These are phyloP conservation scores for Eupeodes corollae DNA, from an alignment of 1,140 invertebrate species.

Conservation along the genomic window DNA sequence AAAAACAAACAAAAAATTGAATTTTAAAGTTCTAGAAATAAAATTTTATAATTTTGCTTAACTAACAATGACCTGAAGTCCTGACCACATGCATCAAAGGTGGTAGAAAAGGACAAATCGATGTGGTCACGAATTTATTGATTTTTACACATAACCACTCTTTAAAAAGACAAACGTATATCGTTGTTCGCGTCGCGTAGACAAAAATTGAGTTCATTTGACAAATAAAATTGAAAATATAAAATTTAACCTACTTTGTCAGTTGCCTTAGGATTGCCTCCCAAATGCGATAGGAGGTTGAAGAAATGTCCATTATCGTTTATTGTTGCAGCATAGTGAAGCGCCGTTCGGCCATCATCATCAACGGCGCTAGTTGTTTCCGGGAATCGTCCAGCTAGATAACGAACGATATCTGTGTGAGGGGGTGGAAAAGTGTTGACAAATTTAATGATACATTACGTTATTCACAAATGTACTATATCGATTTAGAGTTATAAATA, in stretches of 20 bases:
- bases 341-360: slow-evolving; percentile 70
- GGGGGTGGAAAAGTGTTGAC: slow-evolving; percentile 4
- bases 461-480: no score
- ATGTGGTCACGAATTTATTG: no score
- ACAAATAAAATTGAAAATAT: neutral
- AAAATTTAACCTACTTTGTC: slow-evolving; percentile 61
- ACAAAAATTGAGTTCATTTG: neutral
- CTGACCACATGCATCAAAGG: no score
- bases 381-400: slow-evolving; percentile 67
- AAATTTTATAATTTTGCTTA: no score
- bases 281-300: slow-evolving; percentile 70
- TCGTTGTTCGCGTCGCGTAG: no score
- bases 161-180: no score
- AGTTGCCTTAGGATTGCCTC: slow-evolving; percentile 66
- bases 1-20: no score
- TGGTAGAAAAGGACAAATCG: no score
- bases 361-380: slow-evolving; percentile 66
- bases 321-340: slow-evolving; percentile 80
- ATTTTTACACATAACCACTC: no score
- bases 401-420: slow-evolving; percentile 41
- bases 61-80: no score
- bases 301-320: slow-evolving; percentile 82
- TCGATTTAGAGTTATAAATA: no score
- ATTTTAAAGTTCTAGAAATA: no score
- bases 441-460: neutral